Evolutionary conservation across 2,113 vertebrate genomes (phyloP), one percentile per base, ranked within the genome.

Genomic region (Plestiodon gilberti): DNA sequence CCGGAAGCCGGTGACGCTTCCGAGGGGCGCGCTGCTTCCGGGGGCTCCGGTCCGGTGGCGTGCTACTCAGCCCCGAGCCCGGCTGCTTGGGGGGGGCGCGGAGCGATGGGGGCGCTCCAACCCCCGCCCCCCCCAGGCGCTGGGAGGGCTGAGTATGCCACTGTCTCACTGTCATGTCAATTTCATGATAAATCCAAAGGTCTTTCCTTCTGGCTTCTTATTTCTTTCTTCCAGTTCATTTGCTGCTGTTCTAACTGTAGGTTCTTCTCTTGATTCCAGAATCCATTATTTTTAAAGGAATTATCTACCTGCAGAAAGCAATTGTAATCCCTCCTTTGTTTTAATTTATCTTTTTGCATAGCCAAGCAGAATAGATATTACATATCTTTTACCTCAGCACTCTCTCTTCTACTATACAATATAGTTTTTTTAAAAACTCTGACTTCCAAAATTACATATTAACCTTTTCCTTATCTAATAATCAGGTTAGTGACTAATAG

Each of bases 131-230:
- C n/a, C n/a, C n/a, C n/a, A n/a, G n/a, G n/a, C n/a, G n/a, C n/a
- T n/a, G n/a, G n/a, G n/a, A n/a, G n/a, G n/a, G n/a, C n/a, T n/a
- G n/a, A n/a, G n/a, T n/a, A n/a, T n/a, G n/a, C n/a, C n/a, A n/a
- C n/a, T n/a, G n/a, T n/a, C n/a, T n/a, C n/a, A 15, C 18, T 61
- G 64, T 48, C 64, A 30, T 0, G 0, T 22, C 14, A 38, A 0
- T 69, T 8, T 11, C 78, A 1, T 0, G 70, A 9, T 77, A 83
- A 82, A 48, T 83, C 55, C 65, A 0, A 38, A 23, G 3, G 0
- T 28, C 62, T 2, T n/a, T 83, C 82, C 22, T 13, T 74, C 18
- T 81, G 82, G 13, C 55, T 13, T 77, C 4, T 18, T 78, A 1
- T 70, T 25, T 87, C 0, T 0, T 6, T 38, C 28, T 84, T 84